Evolutionary conservation across 1,140 invertebrate genomes (phyloP).

Genomic region (Drosophila malerkotliana): DNA sequence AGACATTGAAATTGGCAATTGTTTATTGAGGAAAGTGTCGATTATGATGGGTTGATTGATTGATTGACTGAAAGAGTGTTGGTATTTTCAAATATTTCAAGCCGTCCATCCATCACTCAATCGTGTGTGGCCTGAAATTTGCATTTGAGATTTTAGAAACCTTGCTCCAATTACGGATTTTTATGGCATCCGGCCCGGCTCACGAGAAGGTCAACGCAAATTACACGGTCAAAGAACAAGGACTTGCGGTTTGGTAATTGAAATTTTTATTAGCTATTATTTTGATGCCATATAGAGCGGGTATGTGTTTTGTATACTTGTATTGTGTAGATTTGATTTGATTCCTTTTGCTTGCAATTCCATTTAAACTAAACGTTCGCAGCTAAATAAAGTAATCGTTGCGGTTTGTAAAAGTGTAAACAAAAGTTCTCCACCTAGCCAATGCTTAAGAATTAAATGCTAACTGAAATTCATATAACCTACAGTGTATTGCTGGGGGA

Average conservation of each 20-base stretch:
- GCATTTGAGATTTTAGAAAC: conserved; percentile 43
- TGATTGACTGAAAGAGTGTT: conserved; percentile 66
- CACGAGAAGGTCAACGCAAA: conserved; percentile 69
- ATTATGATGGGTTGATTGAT: conserved; percentile 27
- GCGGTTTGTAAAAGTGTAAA: conserved; percentile 34
- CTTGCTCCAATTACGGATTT: conserved; percentile 59
- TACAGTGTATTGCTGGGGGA: conserved; percentile 43
- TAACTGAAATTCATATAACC: conserved; percentile 78
- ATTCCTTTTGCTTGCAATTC: conserved; percentile 53
- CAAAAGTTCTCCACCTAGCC: conserved; percentile 47
- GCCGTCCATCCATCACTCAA: conserved; percentile 19
- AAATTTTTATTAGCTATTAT: conserved; percentile 79
- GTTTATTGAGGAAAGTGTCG: conserved; percentile 30
- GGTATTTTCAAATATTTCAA: conserved; percentile 71
- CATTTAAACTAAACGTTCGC: conserved; percentile 63
- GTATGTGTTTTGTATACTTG: conserved; percentile 32
- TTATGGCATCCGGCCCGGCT: conserved; percentile 40
- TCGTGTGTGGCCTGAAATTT: conserved; percentile 43
- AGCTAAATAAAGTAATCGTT: conserved; percentile 32
- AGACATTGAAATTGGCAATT: conserved; percentile 48
- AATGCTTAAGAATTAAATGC: conserved; percentile 65
- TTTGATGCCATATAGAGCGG: conserved; percentile 63
- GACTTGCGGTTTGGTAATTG: conserved; percentile 51
- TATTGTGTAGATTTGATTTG: conserved; percentile 67
- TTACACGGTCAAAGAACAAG: conserved; percentile 56